Evolutionary conservation across 2,888 invertebrate genomes (phyloP).

Genomic region (Papilio gigon): DNA sequence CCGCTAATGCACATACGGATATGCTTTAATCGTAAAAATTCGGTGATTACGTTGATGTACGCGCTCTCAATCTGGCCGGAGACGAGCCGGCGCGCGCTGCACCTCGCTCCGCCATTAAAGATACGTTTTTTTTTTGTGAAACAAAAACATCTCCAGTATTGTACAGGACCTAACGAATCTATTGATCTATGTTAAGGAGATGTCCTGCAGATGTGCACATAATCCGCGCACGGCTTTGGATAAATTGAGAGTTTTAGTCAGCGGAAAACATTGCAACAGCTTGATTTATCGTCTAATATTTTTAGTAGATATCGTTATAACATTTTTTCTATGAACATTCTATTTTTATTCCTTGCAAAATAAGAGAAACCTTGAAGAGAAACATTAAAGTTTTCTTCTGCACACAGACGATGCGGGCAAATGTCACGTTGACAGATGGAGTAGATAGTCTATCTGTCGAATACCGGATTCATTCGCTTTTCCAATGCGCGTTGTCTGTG

Average conservation of each 20-base stretch:
- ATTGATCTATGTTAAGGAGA: not conserved
- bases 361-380: not conserved
- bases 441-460: constrained; percentile 10
- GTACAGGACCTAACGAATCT: too few species aligned
- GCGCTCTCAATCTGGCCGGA: constrained; percentile 19
- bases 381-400: constrained; percentile 2
- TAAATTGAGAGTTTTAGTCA: not conserved
- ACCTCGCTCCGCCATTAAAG: not conserved
- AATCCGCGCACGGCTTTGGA: too few species aligned
- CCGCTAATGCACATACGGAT: constrained; percentile 61
- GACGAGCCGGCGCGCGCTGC: not conserved
- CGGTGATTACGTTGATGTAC: constrained; percentile 51
- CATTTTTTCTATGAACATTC: not conserved
- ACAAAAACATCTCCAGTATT: too few species aligned
- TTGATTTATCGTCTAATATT: not conserved
- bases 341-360: not conserved
- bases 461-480: constrained; percentile 12
- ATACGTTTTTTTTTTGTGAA: too few species aligned
- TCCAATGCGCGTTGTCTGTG: constrained; percentile 23
- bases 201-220: not conserved
- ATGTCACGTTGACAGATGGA: constrained; percentile 9
- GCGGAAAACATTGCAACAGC: not conserved
- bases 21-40: constrained; percentile 57
- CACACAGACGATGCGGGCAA: not conserved
- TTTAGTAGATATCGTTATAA: not conserved